These are phyloP conservation scores for Pogonomyrmex californicus DNA, from an alignment of 1,140 invertebrate species.

Conservation along the genomic window DNA sequence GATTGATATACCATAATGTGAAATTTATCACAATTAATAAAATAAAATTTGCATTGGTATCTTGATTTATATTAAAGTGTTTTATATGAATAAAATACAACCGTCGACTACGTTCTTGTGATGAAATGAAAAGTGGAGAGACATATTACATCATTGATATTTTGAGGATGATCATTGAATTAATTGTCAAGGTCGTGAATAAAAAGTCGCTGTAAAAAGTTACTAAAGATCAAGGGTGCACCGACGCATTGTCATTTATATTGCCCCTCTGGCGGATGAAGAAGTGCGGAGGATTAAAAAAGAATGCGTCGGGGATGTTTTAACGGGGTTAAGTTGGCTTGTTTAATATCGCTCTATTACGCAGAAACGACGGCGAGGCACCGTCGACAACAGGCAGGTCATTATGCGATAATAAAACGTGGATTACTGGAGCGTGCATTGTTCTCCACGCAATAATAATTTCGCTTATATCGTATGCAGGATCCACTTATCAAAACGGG, in stretches of 20 bases:
- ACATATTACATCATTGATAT: background rate
- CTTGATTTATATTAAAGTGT: background rate
- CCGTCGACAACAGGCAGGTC: constrained; percentile 29
- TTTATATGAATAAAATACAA: background rate
- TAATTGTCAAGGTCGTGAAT: background rate
- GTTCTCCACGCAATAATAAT: constrained; percentile 50
- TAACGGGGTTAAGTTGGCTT: constrained; percentile 36
- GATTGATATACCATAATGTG: background rate
- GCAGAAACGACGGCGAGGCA: constrained; percentile 11
- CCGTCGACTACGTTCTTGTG: too few species aligned
- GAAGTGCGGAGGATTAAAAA: background rate
- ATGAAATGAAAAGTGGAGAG: background rate
- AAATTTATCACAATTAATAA: constrained; percentile 23
- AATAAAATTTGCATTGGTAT: constrained; percentile 2
- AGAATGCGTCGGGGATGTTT: constrained; percentile 31
- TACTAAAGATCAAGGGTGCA: background rate
- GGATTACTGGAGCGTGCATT: constrained; percentile 39
- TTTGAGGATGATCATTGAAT: background rate
- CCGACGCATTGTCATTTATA: constrained; percentile 1
- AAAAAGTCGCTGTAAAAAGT: background rate
- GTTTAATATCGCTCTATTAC: constrained; percentile 57
- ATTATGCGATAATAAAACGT: constrained; percentile 59
- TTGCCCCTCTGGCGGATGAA: too few species aligned
- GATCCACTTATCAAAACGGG: constrained; percentile 29
- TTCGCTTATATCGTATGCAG: constrained; percentile 26